phyloP scores from a whole-genome alignment of 2,888 invertebrate species.

The Molanna angustata region DNA sequence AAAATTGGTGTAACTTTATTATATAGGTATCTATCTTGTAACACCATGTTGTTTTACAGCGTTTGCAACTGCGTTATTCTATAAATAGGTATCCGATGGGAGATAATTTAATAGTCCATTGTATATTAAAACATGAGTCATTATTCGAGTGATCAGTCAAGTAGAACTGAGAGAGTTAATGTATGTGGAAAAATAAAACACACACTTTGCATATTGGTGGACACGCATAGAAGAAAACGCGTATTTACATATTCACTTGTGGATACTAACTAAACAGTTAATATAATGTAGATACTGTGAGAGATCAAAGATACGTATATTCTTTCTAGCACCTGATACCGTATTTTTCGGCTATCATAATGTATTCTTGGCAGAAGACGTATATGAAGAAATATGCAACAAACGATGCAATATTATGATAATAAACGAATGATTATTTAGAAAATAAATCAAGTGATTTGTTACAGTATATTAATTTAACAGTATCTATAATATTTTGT shows the following conservation, averaged over 20 bases:
- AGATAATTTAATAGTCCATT: conserved; percentile 32
- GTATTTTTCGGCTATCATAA: not conserved
- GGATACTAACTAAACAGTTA: conserved; percentile 30
- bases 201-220: conserved; percentile 28
- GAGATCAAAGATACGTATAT: not conserved
- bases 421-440: too few relatives aligned
- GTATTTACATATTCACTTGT: conserved; percentile 27
- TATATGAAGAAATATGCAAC: too few relatives aligned
- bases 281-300: conserved; percentile 7
- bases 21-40: too few relatives aligned
- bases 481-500: too few relatives aligned
- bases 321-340: not conserved
- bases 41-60: too few relatives aligned
- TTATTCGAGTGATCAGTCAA: conserved; percentile 32
- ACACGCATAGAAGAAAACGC: conserved; percentile 29
- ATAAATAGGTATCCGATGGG: conserved; percentile 31
- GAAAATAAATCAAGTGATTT: too few relatives aligned
- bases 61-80: conserved; percentile 26
- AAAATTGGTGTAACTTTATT: too few relatives aligned
- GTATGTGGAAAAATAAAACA: conserved; percentile 27
- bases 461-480: too few relatives aligned
- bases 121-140: conserved; percentile 31
- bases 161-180: conserved; percentile 26
- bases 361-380: too few relatives aligned
- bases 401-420: too few relatives aligned